Percentiles rank a stretch among this genome's conserved stretches.
Evolutionary conservation across 1,140 invertebrate genomes (phyloP).

Genomic region (Magallana gigas): DNA sequence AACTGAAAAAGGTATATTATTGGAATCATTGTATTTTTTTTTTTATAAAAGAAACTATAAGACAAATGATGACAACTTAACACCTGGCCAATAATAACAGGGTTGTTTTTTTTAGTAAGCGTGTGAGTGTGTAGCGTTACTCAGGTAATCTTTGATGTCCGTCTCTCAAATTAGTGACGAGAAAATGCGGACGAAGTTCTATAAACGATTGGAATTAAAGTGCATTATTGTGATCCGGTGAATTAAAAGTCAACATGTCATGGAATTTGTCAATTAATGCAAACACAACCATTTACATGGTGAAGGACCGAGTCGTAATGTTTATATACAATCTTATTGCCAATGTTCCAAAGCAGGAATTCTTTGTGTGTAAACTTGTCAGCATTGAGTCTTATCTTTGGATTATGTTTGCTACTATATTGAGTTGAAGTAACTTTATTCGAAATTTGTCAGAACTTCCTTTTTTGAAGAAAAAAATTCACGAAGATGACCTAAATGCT

Average conservation of each 20-base stretch:
- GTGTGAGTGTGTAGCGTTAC: no score
- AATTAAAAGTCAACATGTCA: conserved; percentile 29
- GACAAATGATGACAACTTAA: no score
- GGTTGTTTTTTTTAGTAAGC: no score
- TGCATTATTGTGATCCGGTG: conserved; percentile 1
- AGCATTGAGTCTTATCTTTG: neutral
- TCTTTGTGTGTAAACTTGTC: neutral
- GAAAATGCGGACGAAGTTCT: conserved; percentile 24
- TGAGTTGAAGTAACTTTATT: neutral
- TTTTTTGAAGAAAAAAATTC: no score
- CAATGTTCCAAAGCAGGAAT: neutral
- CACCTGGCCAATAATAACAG: no score
- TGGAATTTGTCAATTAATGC: conserved; percentile 36
- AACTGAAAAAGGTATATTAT: no score
- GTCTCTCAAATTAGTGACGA: neutral
- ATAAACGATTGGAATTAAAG: neutral
- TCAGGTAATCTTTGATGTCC: neutral
- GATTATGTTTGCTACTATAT: neutral
- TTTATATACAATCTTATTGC: neutral
- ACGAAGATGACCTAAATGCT: no score
- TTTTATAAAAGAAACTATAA: no score
- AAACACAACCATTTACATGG: conserved; percentile 19
- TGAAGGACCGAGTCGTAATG: neutral
- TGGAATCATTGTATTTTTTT: no score
- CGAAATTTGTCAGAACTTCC: neutral